Percentiles rank a stretch among this genome's conserved stretches.
These are phyloP conservation scores for Xanthorhoe designata DNA, from an alignment of 2,888 invertebrate species.

Conservation along the genomic window DNA sequence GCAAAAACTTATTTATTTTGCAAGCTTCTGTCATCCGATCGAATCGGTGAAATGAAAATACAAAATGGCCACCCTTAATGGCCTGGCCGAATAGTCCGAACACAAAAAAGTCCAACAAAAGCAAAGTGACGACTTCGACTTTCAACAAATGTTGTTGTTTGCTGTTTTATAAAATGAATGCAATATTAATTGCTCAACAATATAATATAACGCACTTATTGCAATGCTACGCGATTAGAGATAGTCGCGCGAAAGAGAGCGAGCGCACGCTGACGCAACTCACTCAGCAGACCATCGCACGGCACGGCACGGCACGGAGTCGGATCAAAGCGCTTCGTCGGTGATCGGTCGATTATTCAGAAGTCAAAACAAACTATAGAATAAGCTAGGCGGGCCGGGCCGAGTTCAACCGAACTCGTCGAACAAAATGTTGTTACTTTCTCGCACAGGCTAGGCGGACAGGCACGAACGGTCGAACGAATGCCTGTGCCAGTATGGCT, in stretches of 20 bases:
- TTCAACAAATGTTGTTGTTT: slow-evolving; percentile 25
- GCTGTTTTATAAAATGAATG: slow-evolving; percentile 19
- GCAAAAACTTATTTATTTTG: slow-evolving; percentile 56
- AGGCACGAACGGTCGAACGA: slow-evolving; percentile 46
- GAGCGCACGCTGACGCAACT: slow-evolving; percentile 6
- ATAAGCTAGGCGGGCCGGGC: slow-evolving; percentile 7
- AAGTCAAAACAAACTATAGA: slow-evolving; percentile 46
- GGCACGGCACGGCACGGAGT: slow-evolving; percentile 30
- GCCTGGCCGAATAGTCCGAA: slow-evolving; percentile 35
- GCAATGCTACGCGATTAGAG: slow-evolving; percentile 3
- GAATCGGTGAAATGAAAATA: slow-evolving; percentile 64
- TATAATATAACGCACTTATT: slow-evolving; percentile 23
- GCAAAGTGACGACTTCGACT: slow-evolving; percentile 28
- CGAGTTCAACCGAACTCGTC: slow-evolving; percentile 51
- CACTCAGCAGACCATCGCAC: slow-evolving; percentile 1
- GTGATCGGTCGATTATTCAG: slow-evolving; percentile 40
- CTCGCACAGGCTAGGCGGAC: slow-evolving; percentile 60
- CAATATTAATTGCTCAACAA: slow-evolving; percentile 26
- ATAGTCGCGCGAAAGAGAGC: slow-evolving; percentile 10
- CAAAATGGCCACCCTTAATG: slow-evolving; percentile 82
- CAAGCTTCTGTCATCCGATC: slow-evolving; percentile 60
- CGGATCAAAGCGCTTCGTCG: slow-evolving; percentile 34
- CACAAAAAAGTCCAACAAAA: slow-evolving; percentile 39
- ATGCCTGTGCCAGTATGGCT: slow-evolving; percentile 63
- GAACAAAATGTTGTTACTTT: slow-evolving; percentile 65